Evolutionary conservation across 2,797 vertebrate genomes (phyloP).

Genomic region (Pseudomugil gertrudae): DNA sequence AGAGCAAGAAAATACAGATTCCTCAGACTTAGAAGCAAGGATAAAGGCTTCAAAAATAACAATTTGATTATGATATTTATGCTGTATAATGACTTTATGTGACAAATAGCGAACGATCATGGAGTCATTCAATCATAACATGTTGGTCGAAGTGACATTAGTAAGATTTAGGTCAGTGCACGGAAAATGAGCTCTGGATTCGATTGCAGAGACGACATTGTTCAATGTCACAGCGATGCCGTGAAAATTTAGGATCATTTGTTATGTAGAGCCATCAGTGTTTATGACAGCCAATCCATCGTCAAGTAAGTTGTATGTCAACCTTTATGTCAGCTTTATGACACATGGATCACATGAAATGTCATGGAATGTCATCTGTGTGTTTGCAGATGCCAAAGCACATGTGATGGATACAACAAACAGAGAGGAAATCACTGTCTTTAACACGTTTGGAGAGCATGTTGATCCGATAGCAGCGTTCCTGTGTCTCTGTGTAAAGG

Average conservation of each 20-base stretch:
- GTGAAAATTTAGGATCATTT: conserved; percentile 75
- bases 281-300: conserved; percentile 76
- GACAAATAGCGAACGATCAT: conserved; percentile 70
- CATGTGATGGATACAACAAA: conserved; percentile 58
- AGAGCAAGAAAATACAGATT: conserved; percentile 51
- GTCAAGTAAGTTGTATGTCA: conserved; percentile 75
- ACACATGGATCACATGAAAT: conserved; percentile 74
- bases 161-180: conserved; percentile 76
- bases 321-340: conserved; percentile 77
- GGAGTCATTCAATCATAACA: conserved; percentile 72
- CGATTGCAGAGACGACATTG: conserved; percentile 75
- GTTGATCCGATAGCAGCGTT: conserved; percentile 67
- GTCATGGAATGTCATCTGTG: conserved; percentile 72
- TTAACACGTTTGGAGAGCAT: conserved; percentile 63
- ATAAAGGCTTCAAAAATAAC: conserved; percentile 69
- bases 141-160: conserved; percentile 73
- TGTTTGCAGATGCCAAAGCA: conserved; percentile 42
- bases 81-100: conserved; percentile 69
- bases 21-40: conserved; percentile 50
- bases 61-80: conserved; percentile 76
- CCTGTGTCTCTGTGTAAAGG: conserved; percentile 53
- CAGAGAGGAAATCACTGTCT: conserved; percentile 42
- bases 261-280: conserved; percentile 74
- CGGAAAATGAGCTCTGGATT: conserved; percentile 72
- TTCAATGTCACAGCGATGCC: conserved; percentile 78